Evolutionary conservation across 2,888 invertebrate genomes (phyloP), one percentile per base, ranked within the genome.

Genomic region (Rutpela maculata): DNA sequence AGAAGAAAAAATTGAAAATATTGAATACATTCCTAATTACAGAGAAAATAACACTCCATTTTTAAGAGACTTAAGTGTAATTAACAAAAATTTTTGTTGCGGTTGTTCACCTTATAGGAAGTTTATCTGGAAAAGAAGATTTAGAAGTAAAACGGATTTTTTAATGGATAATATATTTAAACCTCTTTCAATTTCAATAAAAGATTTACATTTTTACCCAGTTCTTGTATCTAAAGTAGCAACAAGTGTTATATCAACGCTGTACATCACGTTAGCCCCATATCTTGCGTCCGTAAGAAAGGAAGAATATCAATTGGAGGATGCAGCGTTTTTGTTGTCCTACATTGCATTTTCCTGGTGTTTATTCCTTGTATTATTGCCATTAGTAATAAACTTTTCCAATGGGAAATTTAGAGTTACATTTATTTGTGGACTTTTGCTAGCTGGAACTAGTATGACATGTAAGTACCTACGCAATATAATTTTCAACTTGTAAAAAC

Each of bases 281-380:
- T 80, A 82, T 63, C 75, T 84, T 63, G 80, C 83, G 9, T 75
- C 83, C 59, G 38, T 81, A 68, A 81, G 82, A 18, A 78, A 78
- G 12, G 76, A 57, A 6, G 56, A 62, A 56, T 79, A 77, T 59
- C 70, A 63, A 43, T 82, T 78, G 6, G 82, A 83, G 68, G 84
- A 85, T 38, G 82, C 83, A n/a, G 79, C 84, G 5, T 84, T 85
- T 72, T 65, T 85, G 43, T 74, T 85, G 50, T 83, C 85, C 0
- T 84, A 84, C 35, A 81, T 84, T 0, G 85, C 85, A 11, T 85
- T 86, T 69, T 79, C 85, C n/a, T 85, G 86, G 85, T 80, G 83
- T 59, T 80, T 86, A 66, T 86, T 84, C 31, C 71, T 86, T 18
- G 75, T 85, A 6, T 60, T 80, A 9, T 74, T 85, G 56, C 85